Percentiles rank a stretch among this genome's conserved stretches.
Evolutionary conservation across 1,140 invertebrate genomes (phyloP).

Genomic region (Danaus plexippus): DNA sequence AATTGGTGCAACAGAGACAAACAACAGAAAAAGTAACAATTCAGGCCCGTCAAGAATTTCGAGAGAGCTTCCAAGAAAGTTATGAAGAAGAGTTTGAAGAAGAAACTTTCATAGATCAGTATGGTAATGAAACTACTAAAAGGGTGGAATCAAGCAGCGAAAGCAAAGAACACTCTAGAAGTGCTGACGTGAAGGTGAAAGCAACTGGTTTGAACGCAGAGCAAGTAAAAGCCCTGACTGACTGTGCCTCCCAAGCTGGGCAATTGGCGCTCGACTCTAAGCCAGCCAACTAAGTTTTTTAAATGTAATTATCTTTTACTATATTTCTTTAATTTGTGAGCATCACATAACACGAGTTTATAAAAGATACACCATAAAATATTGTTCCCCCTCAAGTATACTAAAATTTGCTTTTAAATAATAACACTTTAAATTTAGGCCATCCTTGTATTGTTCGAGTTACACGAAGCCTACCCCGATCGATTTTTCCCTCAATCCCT

Average conservation of each 20-base stretch:
- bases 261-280: constrained; percentile 65
- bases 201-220: constrained; percentile 62
- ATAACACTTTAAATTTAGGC: too few species aligned
- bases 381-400: too few species aligned
- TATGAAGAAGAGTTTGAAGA: constrained; percentile 70
- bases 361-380: too few species aligned
- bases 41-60: constrained; percentile 67
- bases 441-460: constrained; percentile 26
- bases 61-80: constrained; percentile 58
- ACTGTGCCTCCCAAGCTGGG: constrained; percentile 65
- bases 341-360: too few species aligned
- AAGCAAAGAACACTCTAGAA: constrained; percentile 65
- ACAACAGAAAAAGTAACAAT: constrained; percentile 59
- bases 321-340: constrained; percentile 6
- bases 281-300: constrained; percentile 44
- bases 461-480: constrained; percentile 9
- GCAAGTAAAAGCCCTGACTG: constrained; percentile 66
- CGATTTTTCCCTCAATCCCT: constrained; percentile 8
- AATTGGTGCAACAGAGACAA: constrained; percentile 56
- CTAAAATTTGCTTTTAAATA: too few species aligned
- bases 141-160: constrained; percentile 63
- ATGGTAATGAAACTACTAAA: constrained; percentile 63
- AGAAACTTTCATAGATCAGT: constrained; percentile 64
- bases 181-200: constrained; percentile 67
- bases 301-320: constrained; percentile 40